A percentile compares a stretch with the other conserved stretches of the same genome.
These are phyloP conservation scores for Drosophila novamexicana DNA, from an alignment of 1,140 invertebrate species.

Conservation along the genomic window DNA sequence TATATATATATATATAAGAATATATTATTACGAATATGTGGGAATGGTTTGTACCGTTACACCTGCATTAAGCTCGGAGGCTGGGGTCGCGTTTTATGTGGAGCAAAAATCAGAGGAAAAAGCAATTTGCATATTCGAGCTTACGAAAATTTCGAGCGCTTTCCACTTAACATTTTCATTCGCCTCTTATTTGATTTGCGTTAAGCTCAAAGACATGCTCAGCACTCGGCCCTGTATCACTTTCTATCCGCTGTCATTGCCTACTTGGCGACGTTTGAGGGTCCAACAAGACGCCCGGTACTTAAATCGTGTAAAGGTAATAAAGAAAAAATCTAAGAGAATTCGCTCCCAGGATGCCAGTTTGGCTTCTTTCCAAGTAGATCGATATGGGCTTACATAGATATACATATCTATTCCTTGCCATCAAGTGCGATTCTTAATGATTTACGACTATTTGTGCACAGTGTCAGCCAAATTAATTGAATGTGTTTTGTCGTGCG, in stretches of 20 bases:
- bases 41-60: not conserved
- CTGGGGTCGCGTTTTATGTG: slow-evolving; percentile 18
- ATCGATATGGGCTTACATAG: slow-evolving; percentile 46
- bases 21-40: not conserved
- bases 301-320: slow-evolving; percentile 63
- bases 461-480: slow-evolving; percentile 45
- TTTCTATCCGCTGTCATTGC: not conserved
- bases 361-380: slow-evolving; percentile 14
- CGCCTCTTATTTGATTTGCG: slow-evolving; percentile 70
- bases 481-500: slow-evolving; percentile 35
- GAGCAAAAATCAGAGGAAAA: slow-evolving; percentile 52
- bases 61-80: slow-evolving; percentile 4
- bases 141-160: slow-evolving; percentile 47
- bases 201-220: slow-evolving; percentile 34
- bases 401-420: slow-evolving; percentile 6
- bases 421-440: slow-evolving; percentile 25
- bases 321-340: slow-evolving; percentile 42
- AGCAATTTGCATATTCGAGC: slow-evolving; percentile 63
- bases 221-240: slow-evolving; percentile 1
- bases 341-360: slow-evolving; percentile 24
- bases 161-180: slow-evolving; percentile 66
- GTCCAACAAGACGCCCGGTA: slow-evolving; percentile 22
- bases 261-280: slow-evolving; percentile 41
- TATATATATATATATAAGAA: not conserved
- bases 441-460: slow-evolving; percentile 58